Evolutionary conservation across 2,797 vertebrate genomes (phyloP), one percentile per base, ranked within the genome.

Genomic region (Notolabrus celidotus): DNA sequence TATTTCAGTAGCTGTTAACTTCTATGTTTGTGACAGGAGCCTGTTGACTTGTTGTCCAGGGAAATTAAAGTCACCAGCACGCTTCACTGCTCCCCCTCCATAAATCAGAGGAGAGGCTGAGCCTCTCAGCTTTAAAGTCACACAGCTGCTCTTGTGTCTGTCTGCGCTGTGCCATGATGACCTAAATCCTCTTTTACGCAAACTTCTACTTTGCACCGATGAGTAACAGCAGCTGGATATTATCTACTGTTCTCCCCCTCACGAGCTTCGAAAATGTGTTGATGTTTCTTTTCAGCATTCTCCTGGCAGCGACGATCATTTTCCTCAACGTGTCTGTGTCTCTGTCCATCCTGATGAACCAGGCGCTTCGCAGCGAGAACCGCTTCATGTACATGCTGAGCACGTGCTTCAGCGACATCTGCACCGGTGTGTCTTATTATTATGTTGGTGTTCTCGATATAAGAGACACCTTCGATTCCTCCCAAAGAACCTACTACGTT

Each of bases 351-450:
- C 10, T 93, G 84, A 55, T 90, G 11, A 87, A 84, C 85, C 12
- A 63, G 58, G 82, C 90, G n/a, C 89, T 95, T 63, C 92, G 90
- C 66, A 65, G 39, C 3, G 90, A 95, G 86, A 95, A 94, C 84
- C 92, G 94, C 70, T 94, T 93, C 83, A 88, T 96, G 91, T 95
- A 94, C 88, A 95, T 96, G 94, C 71, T 95, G 70, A 95, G 94
- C 85, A 94, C 94, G 11, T 94, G 94, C 62, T 9, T 91, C 50
- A 95, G 95, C 47, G 94, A 96, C 89, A 66, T 92, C 43, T 93
- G 94, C 70, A 85, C 89, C 0, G 95, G 94, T 1, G 86, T 92
- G 15, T 92, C 93, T 0, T 95, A 94, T 56, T 95, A 93, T 62
- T 95, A 95, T 39, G 87, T 74, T 0, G 94, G 94, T 0, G 87